Evolutionary conservation across 2,113 vertebrate genomes (phyloP), one percentile per base, ranked within the genome.

Genomic region (Engystomops pustulosus): DNA sequence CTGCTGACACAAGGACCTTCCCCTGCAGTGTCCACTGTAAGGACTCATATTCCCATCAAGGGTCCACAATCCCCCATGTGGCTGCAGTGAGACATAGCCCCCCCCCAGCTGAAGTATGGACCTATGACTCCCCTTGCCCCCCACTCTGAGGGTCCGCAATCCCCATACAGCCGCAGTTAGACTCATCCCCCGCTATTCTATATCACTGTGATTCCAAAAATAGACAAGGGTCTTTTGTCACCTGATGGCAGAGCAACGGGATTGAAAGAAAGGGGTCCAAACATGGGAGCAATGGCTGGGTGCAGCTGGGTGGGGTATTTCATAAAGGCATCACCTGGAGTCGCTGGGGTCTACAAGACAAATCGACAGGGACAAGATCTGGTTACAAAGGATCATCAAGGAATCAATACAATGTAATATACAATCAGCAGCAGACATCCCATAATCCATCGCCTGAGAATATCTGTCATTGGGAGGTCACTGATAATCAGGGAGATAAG

Each of bases 161-260:
- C n/a, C n/a, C n/a, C n/a, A n/a, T n/a, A n/a, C n/a, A n/a, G n/a
- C n/a, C n/a, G n/a, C n/a, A n/a, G n/a, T 58, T 11, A 44, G 55
- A 79, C 6, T 1, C n/a, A 6, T 15, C 12, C 32, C 45, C 27
- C 15, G n/a, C 25, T 27, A 47, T 67, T 14, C 10, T 25, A 47
- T 32, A 15, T 32, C 11, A 45, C 30, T 34, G 62, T 32, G 79
- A 14, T 58, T 81, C 71, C 68, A 47, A 55, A 9, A 36, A 30
- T 15, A 30, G 55, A 55, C 74, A 58, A 45, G 49, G 83, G 47
- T 49, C 15, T 20, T 41, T 86, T 82, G 90, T 90, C 90, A 99
- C 98, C 98, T 98, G 98, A 98, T 97, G 98, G 98, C 93, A 99
- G 95, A 87, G 97, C 96, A 92, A 96, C 93, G 82, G 97, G 94